A percentile compares a stretch with the other conserved stretches of the same genome.
phyloP scores from a whole-genome alignment of 2,797 vertebrate species.

The Peromyscus nudipes region DNA sequence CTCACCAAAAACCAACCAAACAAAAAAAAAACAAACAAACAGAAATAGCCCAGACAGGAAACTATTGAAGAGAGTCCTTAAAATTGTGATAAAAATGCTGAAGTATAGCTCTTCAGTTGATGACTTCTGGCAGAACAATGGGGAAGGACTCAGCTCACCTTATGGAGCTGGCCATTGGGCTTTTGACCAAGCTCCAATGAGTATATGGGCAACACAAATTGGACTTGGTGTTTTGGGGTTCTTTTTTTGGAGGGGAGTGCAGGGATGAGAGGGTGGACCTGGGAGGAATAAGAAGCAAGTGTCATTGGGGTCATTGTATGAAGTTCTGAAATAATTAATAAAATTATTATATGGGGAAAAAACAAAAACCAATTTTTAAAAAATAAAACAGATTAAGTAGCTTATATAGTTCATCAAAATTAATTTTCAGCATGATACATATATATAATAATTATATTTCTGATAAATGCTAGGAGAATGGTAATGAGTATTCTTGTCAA shows the following conservation, averaged over 20 bases:
- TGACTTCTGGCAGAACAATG: not conserved
- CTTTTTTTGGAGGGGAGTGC: not conserved
- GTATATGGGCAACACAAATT: not conserved
- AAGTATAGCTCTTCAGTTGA: not conserved
- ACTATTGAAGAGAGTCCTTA: not conserved
- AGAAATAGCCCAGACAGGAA: not conserved
- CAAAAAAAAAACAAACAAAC: too few relatives aligned
- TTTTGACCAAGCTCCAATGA: not conserved
- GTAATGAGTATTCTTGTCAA: not conserved
- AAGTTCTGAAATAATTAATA: not conserved
- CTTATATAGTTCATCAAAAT: slow-evolving; percentile 26
- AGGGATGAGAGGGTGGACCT: not conserved
- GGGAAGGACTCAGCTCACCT: not conserved
- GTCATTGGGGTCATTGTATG: not conserved
- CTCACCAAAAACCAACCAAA: not conserved
- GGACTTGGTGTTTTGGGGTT: not conserved
- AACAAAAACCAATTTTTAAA: not conserved
- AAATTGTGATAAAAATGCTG: not conserved
- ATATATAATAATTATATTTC: not conserved
- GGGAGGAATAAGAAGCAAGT: not conserved
- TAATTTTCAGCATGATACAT: slow-evolving; percentile 30
- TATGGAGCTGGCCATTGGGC: not conserved
- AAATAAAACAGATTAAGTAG: slow-evolving; percentile 4
- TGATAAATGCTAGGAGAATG: not conserved
- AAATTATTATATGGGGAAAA: not conserved